Evolutionary conservation across 2,888 invertebrate species (phyloP).

Genomic region (Ichneumoninae sp.): DNA sequence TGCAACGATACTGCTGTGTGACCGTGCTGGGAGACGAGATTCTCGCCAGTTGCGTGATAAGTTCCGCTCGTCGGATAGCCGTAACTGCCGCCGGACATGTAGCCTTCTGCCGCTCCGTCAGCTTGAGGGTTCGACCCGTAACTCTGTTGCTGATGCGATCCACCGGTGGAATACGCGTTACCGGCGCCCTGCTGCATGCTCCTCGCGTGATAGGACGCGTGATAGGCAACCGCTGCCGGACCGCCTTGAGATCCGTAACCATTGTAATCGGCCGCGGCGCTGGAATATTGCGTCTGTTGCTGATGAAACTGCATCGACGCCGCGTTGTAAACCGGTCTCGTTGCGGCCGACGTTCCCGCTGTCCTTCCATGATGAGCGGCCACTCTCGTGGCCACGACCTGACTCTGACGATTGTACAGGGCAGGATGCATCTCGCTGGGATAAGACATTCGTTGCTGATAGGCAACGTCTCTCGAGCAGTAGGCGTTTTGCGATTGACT

Average conservation of each 20-base stretch:
- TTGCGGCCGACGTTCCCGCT: constrained; percentile 61
- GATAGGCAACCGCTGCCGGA: constrained; percentile 81
- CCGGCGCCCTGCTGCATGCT: constrained; percentile 68
- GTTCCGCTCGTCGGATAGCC: constrained; percentile 76
- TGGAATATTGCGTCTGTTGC: constrained; percentile 85
- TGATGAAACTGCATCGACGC: constrained; percentile 84
- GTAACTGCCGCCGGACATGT: constrained; percentile 78
- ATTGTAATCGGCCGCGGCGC: constrained; percentile 83
- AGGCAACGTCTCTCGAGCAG: constrained; percentile 78
- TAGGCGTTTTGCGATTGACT: constrained; percentile 77
- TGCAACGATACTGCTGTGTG: constrained; percentile 84
- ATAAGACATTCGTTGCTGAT: constrained; percentile 80
- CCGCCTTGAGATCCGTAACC: constrained; percentile 85
- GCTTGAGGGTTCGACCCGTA: constrained; percentile 62
- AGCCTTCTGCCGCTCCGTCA: constrained; percentile 77
- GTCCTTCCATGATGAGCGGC: constrained; percentile 77
- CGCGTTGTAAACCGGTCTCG: constrained; percentile 82
- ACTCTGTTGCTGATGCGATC: constrained; percentile 73
- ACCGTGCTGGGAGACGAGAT: constrained; percentile 81
- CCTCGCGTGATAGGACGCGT: constrained; percentile 82
- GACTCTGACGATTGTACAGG: constrained; percentile 78
- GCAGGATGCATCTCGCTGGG: constrained; percentile 78
- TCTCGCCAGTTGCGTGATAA: constrained; percentile 75
- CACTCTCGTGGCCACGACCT: constrained; percentile 70
- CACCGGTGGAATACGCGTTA: constrained; percentile 78